phyloP scores from a whole-genome alignment of 2,888 invertebrate species.

The Drosophila multiciliata region DNA sequence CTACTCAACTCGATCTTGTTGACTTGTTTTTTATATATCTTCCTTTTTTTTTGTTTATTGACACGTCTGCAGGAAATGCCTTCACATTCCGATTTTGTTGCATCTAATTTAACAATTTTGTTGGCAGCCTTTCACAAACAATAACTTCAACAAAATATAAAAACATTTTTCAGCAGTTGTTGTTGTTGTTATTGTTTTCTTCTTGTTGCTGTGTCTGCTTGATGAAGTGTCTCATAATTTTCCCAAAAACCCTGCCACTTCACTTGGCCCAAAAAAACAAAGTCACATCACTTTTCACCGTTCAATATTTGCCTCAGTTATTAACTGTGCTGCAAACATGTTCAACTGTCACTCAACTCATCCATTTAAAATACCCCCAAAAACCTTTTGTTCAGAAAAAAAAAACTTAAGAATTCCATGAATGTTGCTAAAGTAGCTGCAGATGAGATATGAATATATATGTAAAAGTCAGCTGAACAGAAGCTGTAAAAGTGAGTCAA shows the following conservation, averaged over 20 bases:
- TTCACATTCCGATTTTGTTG: conserved; percentile 33
- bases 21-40: neutral
- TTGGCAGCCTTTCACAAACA: conserved; percentile 53
- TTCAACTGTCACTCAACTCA: conserved; percentile 28
- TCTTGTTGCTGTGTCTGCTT: conserved; percentile 21
- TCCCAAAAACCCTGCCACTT: conserved; percentile 18
- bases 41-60: conserved; percentile 58
- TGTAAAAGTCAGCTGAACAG: neutral
- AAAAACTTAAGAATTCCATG: conserved; percentile 10
- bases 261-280: conserved; percentile 33
- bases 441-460: neutral
- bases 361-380: conserved; percentile 1
- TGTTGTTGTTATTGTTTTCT: conserved; percentile 10
- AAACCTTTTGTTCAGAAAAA: neutral
- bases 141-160: conserved; percentile 12
- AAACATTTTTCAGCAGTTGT: conserved; percentile 42
- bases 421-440: conserved; percentile 1
- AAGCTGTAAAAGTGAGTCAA: conserved; percentile 4
- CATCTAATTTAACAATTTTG: conserved; percentile 51
- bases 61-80: conserved; percentile 73
- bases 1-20: neutral
- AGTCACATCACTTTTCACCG: conserved; percentile 22
- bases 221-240: conserved; percentile 19
- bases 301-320: conserved; percentile 42
- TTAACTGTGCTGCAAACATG: conserved; percentile 50